phyloP scores from a whole-genome alignment of 2,888 invertebrate genomes.

The Ellobium chinense region DNA sequence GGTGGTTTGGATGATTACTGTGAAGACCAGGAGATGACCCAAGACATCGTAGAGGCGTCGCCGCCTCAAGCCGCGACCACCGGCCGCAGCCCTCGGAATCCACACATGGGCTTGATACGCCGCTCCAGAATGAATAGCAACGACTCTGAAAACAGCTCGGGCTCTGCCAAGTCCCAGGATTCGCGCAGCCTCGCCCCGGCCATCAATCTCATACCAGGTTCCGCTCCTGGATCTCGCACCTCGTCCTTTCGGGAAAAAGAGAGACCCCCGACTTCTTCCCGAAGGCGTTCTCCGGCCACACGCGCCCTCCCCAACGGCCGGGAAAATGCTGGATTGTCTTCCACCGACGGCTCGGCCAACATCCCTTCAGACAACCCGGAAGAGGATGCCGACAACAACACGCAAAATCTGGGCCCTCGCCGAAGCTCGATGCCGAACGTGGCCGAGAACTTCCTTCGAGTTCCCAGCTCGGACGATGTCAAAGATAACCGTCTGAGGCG shows the following conservation, averaged over 20 bases:
- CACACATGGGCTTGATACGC: neutral
- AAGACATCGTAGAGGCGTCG: neutral
- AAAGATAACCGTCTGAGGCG: constrained; percentile 78
- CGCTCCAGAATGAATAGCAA: constrained; percentile 16
- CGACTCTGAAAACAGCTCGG: constrained; percentile 27
- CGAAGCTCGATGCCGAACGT: constrained; percentile 59
- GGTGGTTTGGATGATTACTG: neutral
- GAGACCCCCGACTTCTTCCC: constrained; percentile 4
- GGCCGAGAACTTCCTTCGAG: constrained; percentile 47
- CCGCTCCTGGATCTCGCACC: constrained; percentile 26
- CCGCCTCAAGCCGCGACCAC: neutral
- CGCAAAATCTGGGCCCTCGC: constrained; percentile 35
- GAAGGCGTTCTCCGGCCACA: neutral
- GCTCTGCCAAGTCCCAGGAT: neutral
- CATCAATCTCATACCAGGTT: constrained; percentile 24
- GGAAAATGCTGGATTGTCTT: neutral
- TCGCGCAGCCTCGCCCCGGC: neutral
- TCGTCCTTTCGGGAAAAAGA: constrained; percentile 38
- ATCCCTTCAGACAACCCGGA: neutral
- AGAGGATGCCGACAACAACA: neutral
- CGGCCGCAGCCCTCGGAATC: neutral
- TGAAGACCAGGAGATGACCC: constrained; percentile 21
- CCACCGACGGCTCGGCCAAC: neutral
- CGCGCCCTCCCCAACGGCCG: neutral
- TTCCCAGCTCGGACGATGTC: constrained; percentile 49